Evolutionary conservation across 2,888 invertebrate species (phyloP).

Genomic region (Lithophane leautieri): DNA sequence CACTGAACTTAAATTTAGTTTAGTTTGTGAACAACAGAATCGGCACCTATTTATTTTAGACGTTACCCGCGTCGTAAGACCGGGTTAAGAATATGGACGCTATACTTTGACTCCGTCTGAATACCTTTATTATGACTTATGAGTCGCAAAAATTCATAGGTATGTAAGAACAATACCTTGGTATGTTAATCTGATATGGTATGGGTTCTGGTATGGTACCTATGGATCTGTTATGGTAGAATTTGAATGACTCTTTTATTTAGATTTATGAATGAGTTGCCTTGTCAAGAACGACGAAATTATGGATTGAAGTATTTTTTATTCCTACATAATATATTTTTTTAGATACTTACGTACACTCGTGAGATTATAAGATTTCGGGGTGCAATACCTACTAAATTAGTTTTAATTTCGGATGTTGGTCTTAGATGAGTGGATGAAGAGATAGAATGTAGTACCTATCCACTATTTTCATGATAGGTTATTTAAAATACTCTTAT

Average conservation of each 20-base stretch:
- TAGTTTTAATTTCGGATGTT: not conserved
- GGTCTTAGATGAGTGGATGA: not conserved
- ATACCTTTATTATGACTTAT: not conserved
- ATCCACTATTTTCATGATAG: not conserved
- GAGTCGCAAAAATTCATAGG: conserved; percentile 1
- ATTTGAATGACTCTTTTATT: conserved; percentile 9
- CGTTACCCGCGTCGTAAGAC: not conserved
- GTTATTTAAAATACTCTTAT: conserved; percentile 35
- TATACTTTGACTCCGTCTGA: conserved; percentile 6
- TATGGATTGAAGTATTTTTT: not conserved
- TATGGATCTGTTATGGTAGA: not conserved
- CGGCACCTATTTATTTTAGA: not conserved
- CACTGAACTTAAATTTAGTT: too few species aligned
- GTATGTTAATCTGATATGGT: conserved; percentile 20
- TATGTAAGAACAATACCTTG: not conserved
- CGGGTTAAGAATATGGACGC: not conserved
- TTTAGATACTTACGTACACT: not conserved
- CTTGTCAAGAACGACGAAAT: not conserved
- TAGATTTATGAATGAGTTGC: not conserved
- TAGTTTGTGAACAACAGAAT: too few species aligned
- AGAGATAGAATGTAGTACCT: not conserved
- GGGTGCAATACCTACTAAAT: not conserved
- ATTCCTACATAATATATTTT: not conserved
- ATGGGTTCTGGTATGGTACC: not conserved
- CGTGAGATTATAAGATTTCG: conserved; percentile 7